Evolutionary conservation across 2,888 invertebrate species (phyloP).

Genomic region (Pristionchus exspectatus): DNA sequence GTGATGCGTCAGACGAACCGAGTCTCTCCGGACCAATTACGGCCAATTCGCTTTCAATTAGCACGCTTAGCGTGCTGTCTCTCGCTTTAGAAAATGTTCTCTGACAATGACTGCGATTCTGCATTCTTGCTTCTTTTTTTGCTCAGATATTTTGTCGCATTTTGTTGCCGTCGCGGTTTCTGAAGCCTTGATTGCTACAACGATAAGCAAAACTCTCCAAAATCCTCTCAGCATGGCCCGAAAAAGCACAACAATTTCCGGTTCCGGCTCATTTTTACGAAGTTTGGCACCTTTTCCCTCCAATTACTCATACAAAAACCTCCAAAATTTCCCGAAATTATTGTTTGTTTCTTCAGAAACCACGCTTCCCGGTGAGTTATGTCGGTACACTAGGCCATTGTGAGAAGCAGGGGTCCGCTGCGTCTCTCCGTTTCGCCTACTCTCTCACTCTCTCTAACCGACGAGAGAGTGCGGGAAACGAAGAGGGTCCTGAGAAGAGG

Average conservation of each 20-base stretch:
- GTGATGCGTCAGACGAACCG: background rate
- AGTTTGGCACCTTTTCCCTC: background rate
- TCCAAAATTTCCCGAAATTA: background rate
- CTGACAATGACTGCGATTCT: background rate
- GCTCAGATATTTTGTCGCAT: background rate
- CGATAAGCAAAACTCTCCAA: background rate
- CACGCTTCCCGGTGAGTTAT: background rate
- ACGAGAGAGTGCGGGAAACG: background rate
- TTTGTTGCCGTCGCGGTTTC: background rate
- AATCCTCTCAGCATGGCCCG: background rate
- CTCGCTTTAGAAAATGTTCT: background rate
- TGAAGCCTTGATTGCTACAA: background rate
- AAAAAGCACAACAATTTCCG: background rate
- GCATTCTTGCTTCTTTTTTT: background rate
- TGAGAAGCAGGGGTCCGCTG: no score
- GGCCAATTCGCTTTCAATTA: background rate
- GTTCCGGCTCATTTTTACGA: background rate
- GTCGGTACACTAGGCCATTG: no score
- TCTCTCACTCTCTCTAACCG: background rate
- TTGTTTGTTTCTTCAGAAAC: background rate
- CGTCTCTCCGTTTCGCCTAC: background rate
- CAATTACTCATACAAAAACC: background rate
- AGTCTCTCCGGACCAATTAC: background rate
- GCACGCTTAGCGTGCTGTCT: background rate
- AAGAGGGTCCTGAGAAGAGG: background rate